Conservation (phyloP, 2,797 vertebrate species). For the Florisuga fusca region DNA sequence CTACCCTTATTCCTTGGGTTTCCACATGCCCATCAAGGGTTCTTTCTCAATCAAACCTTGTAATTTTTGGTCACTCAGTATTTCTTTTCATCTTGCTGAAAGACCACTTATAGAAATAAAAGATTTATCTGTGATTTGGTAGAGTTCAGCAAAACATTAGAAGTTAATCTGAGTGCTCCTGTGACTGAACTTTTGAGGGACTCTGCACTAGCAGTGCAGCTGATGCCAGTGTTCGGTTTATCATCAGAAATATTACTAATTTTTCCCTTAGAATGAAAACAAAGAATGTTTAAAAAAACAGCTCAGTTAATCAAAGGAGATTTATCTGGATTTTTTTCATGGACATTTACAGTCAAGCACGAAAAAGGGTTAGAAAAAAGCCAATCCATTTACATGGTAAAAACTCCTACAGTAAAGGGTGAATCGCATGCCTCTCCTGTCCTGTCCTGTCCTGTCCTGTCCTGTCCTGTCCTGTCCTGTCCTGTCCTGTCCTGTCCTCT, state of each 20-base stretch:
- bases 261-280: neutral
- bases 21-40: neutral
- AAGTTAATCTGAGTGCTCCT: neutral
- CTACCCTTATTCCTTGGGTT: neutral
- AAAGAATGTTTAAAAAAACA: neutral
- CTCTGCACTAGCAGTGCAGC: neutral
- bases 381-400: neutral
- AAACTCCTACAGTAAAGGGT: neutral
- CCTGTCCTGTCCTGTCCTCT: too few species aligned
- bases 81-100: neutral
- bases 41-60: neutral
- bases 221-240: neutral
- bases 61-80: neutral
- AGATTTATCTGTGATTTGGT: neutral
- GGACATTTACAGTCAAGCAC: neutral
- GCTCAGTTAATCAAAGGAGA: neutral
- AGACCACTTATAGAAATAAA: neutral
- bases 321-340: neutral
- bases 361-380: neutral
- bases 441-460: too few species aligned
- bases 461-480: too few species aligned
- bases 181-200: neutral
- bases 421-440: accelerated
- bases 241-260: neutral
- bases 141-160: neutral